A percentile compares a stretch with the other conserved stretches of the same genome.
phyloP scores from a whole-genome alignment of 2,797 vertebrate species.

The Rhabdophis nuchalis region DNA sequence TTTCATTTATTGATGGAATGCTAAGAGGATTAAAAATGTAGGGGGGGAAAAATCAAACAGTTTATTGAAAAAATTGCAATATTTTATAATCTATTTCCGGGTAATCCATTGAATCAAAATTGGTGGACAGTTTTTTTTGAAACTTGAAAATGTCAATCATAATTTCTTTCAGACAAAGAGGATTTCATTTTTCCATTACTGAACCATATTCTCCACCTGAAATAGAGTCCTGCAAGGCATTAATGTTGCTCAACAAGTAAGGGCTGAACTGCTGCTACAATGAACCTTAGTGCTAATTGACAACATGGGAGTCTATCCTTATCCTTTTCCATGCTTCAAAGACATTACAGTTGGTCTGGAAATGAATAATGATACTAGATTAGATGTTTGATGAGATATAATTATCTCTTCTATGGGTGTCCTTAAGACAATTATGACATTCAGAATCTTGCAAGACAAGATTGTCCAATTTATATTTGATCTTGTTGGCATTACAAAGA shows the following conservation, averaged over 20 bases:
- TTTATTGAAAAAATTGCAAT: background rate
- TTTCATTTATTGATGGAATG: background rate
- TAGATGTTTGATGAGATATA: background rate
- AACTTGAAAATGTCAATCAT: background rate
- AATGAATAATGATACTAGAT: background rate
- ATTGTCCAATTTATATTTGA: background rate
- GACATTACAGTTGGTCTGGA: background rate
- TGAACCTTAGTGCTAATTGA: background rate
- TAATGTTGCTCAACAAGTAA: background rate
- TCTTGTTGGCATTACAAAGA: background rate
- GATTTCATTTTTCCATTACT: background rate
- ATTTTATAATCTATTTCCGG: background rate
- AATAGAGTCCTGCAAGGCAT: background rate
- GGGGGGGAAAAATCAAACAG: background rate
- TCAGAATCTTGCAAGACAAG: background rate
- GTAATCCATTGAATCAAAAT: conserved; percentile 4
- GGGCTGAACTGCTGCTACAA: background rate
- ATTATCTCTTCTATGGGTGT: background rate
- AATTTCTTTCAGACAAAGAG: background rate
- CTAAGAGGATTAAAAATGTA: background rate
- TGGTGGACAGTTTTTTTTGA: background rate
- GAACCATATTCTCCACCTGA: background rate
- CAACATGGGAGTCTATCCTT: background rate
- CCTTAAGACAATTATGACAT: background rate
- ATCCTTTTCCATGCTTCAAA: background rate